These are phyloP conservation scores for Heliconius aoede DNA, from an alignment of 2,888 invertebrate species.

Conservation along the genomic window DNA sequence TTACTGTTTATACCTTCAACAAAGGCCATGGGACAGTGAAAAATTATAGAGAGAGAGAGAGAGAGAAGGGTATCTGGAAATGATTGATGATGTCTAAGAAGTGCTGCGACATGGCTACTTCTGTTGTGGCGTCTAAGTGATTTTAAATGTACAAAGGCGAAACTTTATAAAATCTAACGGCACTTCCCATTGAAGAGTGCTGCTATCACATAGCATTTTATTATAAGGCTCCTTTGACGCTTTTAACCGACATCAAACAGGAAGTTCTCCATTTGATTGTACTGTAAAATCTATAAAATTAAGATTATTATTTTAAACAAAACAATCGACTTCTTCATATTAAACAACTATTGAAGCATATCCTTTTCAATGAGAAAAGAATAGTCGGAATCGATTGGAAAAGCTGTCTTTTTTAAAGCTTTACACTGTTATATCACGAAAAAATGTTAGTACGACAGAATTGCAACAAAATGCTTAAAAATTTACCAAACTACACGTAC, in stretches of 20 bases:
- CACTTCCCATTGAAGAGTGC: neutral
- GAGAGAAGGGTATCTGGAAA: conserved; percentile 25
- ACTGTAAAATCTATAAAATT: neutral
- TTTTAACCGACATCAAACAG: neutral
- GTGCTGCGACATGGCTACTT: conserved; percentile 16
- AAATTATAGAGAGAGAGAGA: conserved; percentile 35
- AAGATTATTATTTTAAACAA: too few species aligned
- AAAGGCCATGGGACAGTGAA: conserved; percentile 34
- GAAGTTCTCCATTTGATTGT: neutral
- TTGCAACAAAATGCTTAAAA: too few species aligned
- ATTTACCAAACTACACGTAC: too few species aligned
- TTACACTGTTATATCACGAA: too few species aligned
- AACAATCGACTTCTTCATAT: too few species aligned
- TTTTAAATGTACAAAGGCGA: conserved; percentile 24
- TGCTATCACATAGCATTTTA: neutral
- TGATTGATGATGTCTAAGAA: conserved; percentile 35
- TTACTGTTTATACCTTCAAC: conserved; percentile 26
- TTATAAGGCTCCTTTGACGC: neutral
- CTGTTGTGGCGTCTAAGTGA: conserved; percentile 24
- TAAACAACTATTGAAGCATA: too few species aligned
- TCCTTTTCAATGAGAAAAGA: too few species aligned
- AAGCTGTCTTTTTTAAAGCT: too few species aligned
- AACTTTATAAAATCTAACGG: conserved; percentile 1
- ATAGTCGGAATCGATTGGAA: too few species aligned
- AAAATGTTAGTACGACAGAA: too few species aligned